Percentiles rank a stretch among this genome's conserved stretches.
Conservation (phyloP, 1,140 invertebrate species). For the Drosophila asahinai region DNA sequence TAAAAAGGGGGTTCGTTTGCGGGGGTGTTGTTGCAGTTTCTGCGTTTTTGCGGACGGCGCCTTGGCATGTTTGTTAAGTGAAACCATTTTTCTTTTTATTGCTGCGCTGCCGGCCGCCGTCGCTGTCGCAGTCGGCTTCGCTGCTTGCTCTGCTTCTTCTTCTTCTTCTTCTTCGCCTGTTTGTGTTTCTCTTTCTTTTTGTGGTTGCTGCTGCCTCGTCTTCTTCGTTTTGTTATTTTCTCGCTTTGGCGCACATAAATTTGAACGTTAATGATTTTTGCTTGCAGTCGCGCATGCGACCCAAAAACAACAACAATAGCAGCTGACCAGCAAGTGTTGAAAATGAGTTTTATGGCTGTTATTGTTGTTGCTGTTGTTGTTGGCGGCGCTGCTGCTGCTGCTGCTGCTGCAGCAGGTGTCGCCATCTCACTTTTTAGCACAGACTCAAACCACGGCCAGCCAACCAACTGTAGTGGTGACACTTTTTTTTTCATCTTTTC, state of each 20-base stretch:
- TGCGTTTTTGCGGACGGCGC: slow-evolving; percentile 54
- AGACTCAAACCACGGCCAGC: slow-evolving; percentile 58
- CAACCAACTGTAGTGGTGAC: slow-evolving; percentile 64
- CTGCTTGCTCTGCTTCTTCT: slow-evolving; percentile 1
- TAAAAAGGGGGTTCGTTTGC: slow-evolving; percentile 4
- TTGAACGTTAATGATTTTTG: slow-evolving; percentile 82
- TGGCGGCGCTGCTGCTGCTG: not conserved
- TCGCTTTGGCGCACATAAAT: slow-evolving; percentile 83
- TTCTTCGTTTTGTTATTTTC: slow-evolving; percentile 76
- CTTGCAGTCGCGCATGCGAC: slow-evolving; percentile 70
- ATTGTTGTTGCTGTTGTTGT: slow-evolving; percentile 23
- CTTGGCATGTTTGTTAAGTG: slow-evolving; percentile 81
- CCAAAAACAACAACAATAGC: slow-evolving; percentile 32
- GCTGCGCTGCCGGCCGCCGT: slow-evolving; percentile 21
- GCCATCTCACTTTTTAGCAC: slow-evolving; percentile 77
- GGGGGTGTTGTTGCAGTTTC: slow-evolving; percentile 20
- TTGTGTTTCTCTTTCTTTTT: slow-evolving; percentile 9
- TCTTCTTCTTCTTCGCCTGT: not conserved
- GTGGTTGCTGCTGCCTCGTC: not conserved
- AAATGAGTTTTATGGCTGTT: slow-evolving; percentile 52
- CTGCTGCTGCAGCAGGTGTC: slow-evolving; percentile 69
- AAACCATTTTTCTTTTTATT: slow-evolving; percentile 84
- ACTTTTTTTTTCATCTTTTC: slow-evolving; percentile 40
- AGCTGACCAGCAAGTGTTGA: slow-evolving; percentile 63
- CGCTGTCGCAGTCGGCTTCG: slow-evolving; percentile 11